Percentiles rank a stretch among this genome's conserved stretches.
phyloP scores from a whole-genome alignment of 2,888 invertebrate species.

The Andrena dorsata region DNA sequence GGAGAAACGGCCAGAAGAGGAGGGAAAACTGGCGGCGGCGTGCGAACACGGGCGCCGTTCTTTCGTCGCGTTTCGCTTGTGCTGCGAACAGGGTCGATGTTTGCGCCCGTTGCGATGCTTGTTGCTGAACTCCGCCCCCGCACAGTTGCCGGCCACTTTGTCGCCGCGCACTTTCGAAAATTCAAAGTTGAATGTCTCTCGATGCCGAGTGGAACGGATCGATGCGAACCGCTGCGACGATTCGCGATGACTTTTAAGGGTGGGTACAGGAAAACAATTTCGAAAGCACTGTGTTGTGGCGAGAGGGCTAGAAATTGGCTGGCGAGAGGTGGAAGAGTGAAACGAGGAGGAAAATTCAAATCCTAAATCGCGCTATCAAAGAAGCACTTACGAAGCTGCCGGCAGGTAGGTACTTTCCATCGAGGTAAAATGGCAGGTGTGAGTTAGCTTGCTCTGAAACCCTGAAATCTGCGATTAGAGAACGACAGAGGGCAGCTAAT shows the following conservation, averaged over 20 bases:
- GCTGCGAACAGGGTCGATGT: conserved; percentile 16
- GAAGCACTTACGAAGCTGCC: no score
- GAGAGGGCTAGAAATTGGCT: no score
- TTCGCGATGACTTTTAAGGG: conserved; percentile 11
- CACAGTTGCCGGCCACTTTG: conserved; percentile 50
- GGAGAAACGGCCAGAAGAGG: conserved; percentile 6
- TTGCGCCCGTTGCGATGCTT: conserved; percentile 32
- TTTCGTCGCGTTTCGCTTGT: conserved; percentile 21
- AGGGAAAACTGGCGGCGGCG: conserved; percentile 11
- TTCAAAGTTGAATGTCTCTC: conserved; percentile 20
- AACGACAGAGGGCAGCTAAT: no score
- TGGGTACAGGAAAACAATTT: no score
- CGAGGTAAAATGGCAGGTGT: no score
- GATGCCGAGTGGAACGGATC: not conserved
- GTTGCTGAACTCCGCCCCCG: conserved; percentile 25
- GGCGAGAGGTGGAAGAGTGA: no score
- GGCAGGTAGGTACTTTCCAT: no score
- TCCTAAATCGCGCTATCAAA: no score
- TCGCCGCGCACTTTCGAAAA: conserved; percentile 48
- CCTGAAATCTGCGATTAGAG: no score
- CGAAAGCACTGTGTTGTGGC: no score
- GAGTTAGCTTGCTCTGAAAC: no score
- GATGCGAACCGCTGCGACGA: conserved; percentile 16
- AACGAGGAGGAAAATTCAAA: no score
- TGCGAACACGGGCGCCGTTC: conserved; percentile 34